These are phyloP conservation scores for Neosalanx taihuensis DNA, from an alignment of 2,797 vertebrate species.

Conservation along the genomic window DNA sequence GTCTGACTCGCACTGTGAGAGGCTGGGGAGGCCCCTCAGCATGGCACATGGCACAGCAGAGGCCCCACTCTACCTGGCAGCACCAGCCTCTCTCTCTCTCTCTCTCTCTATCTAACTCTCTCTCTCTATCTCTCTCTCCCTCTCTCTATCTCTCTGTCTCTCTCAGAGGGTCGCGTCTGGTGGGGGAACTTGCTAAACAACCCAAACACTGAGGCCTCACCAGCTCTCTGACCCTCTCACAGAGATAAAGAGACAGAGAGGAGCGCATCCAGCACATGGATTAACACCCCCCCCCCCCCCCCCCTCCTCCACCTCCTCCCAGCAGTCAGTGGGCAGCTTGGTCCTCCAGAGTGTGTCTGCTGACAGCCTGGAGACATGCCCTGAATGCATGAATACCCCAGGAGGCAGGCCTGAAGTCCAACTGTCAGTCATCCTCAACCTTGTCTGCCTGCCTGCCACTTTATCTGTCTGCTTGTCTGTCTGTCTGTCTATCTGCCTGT, in stretches of 20 bases:
- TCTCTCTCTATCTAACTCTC: neutral
- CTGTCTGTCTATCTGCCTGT: too few species aligned
- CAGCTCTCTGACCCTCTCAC: too few species aligned
- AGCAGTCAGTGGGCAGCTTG: neutral
- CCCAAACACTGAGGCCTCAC: too few species aligned
- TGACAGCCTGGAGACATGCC: neutral
- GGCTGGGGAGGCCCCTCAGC: neutral
- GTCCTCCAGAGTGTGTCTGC: neutral
- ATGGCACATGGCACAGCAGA: neutral
- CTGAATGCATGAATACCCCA: neutral
- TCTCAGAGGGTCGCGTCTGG: too few species aligned
- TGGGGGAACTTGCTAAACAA: too few species aligned
- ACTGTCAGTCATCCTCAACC: conserved; percentile 5
- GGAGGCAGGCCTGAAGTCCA: neutral
- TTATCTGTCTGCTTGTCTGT: too few species aligned
- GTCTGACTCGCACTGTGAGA: neutral
- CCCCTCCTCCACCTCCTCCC: neutral
- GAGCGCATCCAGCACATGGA: neutral
- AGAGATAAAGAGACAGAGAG: neutral
- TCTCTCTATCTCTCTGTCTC: neutral
- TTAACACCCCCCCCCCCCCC: neutral
- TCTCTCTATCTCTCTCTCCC: neutral
- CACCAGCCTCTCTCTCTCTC: neutral
- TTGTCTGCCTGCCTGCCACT: neutral
- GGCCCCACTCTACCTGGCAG: neutral